Evolutionary conservation across 2,888 invertebrate genomes (phyloP).

Genomic region (Glaucopsyche alexis): DNA sequence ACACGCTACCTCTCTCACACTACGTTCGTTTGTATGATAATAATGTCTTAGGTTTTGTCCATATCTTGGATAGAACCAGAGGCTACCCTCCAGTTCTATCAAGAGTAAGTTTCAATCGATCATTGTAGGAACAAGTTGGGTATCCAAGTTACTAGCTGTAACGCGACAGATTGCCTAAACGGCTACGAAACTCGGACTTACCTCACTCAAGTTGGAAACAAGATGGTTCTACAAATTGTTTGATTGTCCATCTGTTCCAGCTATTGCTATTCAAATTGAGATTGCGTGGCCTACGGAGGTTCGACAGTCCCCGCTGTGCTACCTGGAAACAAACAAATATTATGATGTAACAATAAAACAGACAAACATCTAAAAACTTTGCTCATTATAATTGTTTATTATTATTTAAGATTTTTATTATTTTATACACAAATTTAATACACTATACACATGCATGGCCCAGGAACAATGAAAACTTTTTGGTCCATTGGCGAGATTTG

Average conservation of each 20-base stretch:
- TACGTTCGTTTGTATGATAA: too few species aligned
- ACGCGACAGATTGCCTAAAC: slow-evolving; percentile 27
- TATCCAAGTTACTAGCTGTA: slow-evolving; percentile 8
- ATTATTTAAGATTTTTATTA: too few species aligned
- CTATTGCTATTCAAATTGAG: slow-evolving; percentile 25
- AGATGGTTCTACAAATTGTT: slow-evolving; percentile 32
- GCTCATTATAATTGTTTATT: too few species aligned
- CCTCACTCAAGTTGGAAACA: slow-evolving; percentile 20
- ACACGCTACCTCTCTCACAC: too few species aligned
- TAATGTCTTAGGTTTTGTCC: too few species aligned
- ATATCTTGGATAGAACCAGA: not conserved
- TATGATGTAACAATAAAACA: not conserved
- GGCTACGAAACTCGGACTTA: slow-evolving; percentile 21
- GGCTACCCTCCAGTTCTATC: not conserved
- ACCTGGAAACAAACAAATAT: slow-evolving; percentile 7
- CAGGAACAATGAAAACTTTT: too few species aligned
- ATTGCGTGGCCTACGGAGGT: not conserved
- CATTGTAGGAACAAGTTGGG: slow-evolving; percentile 22
- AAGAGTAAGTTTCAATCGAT: slow-evolving; percentile 19
- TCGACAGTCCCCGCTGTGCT: not conserved
- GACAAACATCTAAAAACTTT: too few species aligned
- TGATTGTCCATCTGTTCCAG: slow-evolving; percentile 13
- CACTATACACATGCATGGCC: too few species aligned
- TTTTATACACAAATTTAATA: too few species aligned
- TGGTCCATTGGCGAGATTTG: too few species aligned